phyloP scores from a whole-genome alignment of 2,888 invertebrate species.

The Hedya salicella region DNA sequence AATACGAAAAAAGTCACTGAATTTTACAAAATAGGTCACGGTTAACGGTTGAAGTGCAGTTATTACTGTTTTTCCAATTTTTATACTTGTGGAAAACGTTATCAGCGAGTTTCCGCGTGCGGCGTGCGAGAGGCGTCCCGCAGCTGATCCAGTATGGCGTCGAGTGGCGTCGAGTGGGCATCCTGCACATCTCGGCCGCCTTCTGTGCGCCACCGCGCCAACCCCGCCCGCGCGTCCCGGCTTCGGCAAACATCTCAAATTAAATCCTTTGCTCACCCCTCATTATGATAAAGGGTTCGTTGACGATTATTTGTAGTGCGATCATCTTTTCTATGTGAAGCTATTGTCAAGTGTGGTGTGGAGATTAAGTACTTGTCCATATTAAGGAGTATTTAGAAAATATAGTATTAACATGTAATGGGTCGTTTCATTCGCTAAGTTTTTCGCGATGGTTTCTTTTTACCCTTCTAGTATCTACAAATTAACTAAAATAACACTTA shows the following conservation, averaged over 20 bases:
- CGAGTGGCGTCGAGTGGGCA: slow-evolving; percentile 59
- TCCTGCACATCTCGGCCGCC: slow-evolving; percentile 62
- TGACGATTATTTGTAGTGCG: slow-evolving; percentile 22
- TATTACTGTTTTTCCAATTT: slow-evolving; percentile 2
- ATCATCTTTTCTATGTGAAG: slow-evolving; percentile 30
- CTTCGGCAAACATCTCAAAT: slow-evolving; percentile 60
- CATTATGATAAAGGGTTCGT: slow-evolving; percentile 41
- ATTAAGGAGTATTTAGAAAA: not conserved
- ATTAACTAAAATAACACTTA: too few relatives aligned
- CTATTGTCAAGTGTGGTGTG: slow-evolving; percentile 7
- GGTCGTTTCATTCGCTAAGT: not conserved
- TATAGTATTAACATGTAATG: not conserved
- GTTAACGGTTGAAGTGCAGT: not conserved
- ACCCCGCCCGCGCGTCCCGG: slow-evolving; percentile 55
- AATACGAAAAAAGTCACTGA: not conserved
- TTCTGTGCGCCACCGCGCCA: slow-evolving; percentile 51
- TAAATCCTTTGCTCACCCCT: slow-evolving; percentile 47
- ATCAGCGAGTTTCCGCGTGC: slow-evolving; percentile 24
- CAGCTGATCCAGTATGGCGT: slow-evolving; percentile 64
- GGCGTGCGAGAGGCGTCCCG: slow-evolving; percentile 65
- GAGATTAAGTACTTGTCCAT: not conserved
- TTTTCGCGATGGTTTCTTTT: not conserved
- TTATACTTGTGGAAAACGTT: slow-evolving; percentile 28
- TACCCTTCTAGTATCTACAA: not conserved
- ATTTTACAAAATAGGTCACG: not conserved